phyloP scores from a whole-genome alignment of 2,888 invertebrate genomes.

The Matsumyia berberina region DNA sequence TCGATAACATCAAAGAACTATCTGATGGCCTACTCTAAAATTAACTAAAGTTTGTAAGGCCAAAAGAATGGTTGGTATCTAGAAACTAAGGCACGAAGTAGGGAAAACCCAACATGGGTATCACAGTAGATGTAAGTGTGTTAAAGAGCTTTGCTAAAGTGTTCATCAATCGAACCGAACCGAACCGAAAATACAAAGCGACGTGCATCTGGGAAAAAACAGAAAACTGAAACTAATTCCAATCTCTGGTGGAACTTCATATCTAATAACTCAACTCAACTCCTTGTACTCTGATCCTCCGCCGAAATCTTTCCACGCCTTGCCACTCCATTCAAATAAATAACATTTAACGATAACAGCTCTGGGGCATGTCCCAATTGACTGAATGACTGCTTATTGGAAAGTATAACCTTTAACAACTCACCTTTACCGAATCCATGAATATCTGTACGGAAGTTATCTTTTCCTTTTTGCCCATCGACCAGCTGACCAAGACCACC shows the following conservation, averaged over 20 bases:
- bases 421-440: constrained; percentile 89
- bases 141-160: too few relatives aligned
- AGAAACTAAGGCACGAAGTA: too few relatives aligned
- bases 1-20: too few relatives aligned
- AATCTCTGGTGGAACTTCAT: neutral
- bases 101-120: too few relatives aligned
- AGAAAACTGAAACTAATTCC: too few relatives aligned
- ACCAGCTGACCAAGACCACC: constrained; percentile 92
- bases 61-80: too few relatives aligned
- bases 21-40: too few relatives aligned
- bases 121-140: too few relatives aligned
- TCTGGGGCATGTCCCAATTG: constrained; percentile 11
- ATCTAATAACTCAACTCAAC: neutral
- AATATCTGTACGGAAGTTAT: constrained; percentile 89
- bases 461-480: constrained; percentile 90
- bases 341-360: constrained; percentile 10
- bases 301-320: neutral
- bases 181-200: too few relatives aligned
- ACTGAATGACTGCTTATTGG: constrained; percentile 23
- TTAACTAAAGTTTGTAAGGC: too few relatives aligned
- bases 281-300: neutral
- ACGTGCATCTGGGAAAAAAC: too few relatives aligned
- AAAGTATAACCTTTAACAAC: constrained; percentile 47
- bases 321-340: constrained; percentile 27
- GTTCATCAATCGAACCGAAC: too few relatives aligned